Conservation (phyloP, 2,888 invertebrate genomes). For the Amphiduros pacificus region DNA sequence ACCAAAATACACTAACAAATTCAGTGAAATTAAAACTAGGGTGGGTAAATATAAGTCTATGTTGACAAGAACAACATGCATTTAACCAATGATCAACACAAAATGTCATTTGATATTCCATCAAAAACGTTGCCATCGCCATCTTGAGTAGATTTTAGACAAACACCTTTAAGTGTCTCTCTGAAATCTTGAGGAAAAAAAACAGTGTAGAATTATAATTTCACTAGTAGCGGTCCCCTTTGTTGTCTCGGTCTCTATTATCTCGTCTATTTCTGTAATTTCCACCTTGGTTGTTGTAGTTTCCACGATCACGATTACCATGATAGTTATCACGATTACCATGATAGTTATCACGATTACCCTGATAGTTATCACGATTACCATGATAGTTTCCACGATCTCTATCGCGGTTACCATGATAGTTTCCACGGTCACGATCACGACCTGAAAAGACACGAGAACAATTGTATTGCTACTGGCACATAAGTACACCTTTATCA, state of each 20-base stretch:
- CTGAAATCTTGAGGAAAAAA: no score
- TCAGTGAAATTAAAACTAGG: no score
- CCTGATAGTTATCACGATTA: not conserved
- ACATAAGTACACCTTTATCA: not conserved
- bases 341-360: not conserved
- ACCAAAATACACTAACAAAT: no score
- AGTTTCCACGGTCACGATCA: not conserved
- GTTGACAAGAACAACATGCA: no score
- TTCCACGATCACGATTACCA: not conserved
- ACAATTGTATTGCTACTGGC: not conserved
- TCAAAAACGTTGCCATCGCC: no score
- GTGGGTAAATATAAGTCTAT: no score
- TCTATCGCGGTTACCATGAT: not conserved
- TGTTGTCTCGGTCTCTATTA: not conserved
- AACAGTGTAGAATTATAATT: no score
- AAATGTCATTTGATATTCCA: no score
- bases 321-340: not conserved
- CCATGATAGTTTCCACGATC: slow-evolving; percentile 3
- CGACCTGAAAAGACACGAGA: not conserved
- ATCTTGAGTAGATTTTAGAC: no score
- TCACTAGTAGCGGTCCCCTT: not conserved
- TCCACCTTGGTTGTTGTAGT: not conserved
- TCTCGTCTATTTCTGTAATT: not conserved
- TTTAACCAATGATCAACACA: no score
- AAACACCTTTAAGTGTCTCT: no score